Evolutionary conservation across 2,113 vertebrate species (phyloP), one percentile per base, ranked within the genome.

Genomic region (Lagopus muta): DNA sequence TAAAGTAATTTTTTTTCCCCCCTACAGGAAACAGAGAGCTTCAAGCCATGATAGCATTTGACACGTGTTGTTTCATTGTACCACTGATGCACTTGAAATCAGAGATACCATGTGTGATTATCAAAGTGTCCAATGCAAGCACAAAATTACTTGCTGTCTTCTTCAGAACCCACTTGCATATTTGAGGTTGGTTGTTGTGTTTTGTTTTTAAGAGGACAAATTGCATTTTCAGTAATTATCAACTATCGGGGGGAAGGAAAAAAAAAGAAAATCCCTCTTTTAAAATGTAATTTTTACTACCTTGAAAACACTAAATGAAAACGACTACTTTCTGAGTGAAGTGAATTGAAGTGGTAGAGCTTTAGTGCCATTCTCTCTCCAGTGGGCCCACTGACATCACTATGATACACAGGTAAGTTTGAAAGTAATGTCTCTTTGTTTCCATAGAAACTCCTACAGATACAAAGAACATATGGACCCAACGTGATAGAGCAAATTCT

Each of bases 241-340:
- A 13, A 48, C 34, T 43, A 62, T 70, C 16, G 48, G 42, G 40
- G 16, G 15, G 14, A 71, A 79, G 66, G 62, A 70, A 50, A 77
- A 48, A 20, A 78, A 65, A 72, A 69, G 48, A 45, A 58, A 8
- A 71, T 0, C 48, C 60, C 9, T 67, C 25, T 27, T 82, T 61
- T 76, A 67, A 45, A 88, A 62, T 73, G 38, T 73, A 40, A 91
- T 78, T 11, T 73, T 25, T 78, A 82, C 64, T 84, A 25, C 25
- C 55, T 82, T 82, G 62, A 73, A 83, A 94, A 92, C 50, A 62
- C 25, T 42, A 58, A 75, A 69, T 77, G 73, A 79, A 79, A 79
- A 90, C 77, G 1, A 19, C 65, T 85, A 84, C 28, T 58, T 65
- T 24, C 24, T 21, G 65, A 89, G 27, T 20, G 54, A 83, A 50